phyloP scores from a whole-genome alignment of 2,888 invertebrate genomes.

The Calliscelio sp. region DNA sequence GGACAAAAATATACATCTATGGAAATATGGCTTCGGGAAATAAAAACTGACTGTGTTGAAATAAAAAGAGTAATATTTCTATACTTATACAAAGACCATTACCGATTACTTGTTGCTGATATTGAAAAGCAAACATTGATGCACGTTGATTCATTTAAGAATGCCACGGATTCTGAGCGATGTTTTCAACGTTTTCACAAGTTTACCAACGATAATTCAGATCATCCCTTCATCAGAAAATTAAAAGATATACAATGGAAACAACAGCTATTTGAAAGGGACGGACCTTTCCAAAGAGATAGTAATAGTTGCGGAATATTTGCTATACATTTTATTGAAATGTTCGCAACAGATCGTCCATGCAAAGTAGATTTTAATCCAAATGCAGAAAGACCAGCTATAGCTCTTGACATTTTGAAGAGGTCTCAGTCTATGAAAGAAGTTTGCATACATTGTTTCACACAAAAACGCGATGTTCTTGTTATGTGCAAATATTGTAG shows the following conservation, averaged over 20 bases:
- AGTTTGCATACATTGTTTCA: conserved; percentile 19
- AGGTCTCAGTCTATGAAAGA: conserved; percentile 12
- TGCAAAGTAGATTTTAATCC: not conserved
- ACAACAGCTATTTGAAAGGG: not conserved
- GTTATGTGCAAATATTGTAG: conserved; percentile 29
- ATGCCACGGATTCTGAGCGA: not conserved
- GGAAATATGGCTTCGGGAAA: too few relatives aligned
- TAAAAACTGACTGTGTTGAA: too few relatives aligned
- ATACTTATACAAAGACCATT: not conserved
- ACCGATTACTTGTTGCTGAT: not conserved
- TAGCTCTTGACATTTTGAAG: not conserved
- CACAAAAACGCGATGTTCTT: not conserved
- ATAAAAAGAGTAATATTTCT: too few relatives aligned
- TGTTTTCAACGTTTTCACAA: not conserved
- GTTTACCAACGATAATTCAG: not conserved
- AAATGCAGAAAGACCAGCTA: not conserved
- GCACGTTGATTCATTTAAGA: not conserved
- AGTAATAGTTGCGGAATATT: conserved; percentile 11
- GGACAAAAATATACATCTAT: too few relatives aligned
- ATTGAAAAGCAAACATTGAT: not conserved
- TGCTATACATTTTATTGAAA: not conserved
- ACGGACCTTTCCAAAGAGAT: not conserved
- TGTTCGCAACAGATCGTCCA: not conserved
- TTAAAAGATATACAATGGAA: not conserved
- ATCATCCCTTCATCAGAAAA: not conserved